Evolutionary conservation across 1,140 invertebrate genomes (phyloP).

Genomic region (Callitettix versicolor): DNA sequence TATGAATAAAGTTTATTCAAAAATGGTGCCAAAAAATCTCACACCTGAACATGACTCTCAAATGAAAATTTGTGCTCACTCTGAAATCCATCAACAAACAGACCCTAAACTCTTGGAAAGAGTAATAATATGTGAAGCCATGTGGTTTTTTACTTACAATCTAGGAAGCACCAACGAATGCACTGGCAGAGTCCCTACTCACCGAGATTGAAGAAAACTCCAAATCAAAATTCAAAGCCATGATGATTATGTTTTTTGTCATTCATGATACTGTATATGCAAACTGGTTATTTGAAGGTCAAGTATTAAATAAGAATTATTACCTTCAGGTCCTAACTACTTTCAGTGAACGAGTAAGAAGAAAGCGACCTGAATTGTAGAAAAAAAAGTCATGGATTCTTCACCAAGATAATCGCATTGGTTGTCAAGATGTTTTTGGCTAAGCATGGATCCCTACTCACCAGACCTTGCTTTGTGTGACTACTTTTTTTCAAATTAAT

Average conservation of each 20-base stretch:
- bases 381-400: slow-evolving; percentile 20
- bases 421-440: slow-evolving; percentile 20
- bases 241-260: not conserved
- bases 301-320: not conserved
- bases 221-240: not conserved
- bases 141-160: not conserved
- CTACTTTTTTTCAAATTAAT: slow-evolving; percentile 23
- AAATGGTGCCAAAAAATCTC: no score
- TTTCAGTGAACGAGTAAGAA: not conserved
- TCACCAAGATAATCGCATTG: no score
- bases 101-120: no score
- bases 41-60: no score
- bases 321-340: not conserved
- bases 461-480: slow-evolving; percentile 25
- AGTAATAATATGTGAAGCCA: not conserved
- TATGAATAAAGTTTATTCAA: no score
- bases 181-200: not conserved
- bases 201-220: not conserved
- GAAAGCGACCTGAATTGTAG: slow-evolving; percentile 18
- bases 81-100: no score
- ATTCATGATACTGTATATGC: not conserved
- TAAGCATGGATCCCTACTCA: slow-evolving; percentile 26
- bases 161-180: not conserved
- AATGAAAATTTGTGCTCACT: no score
- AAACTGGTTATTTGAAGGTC: not conserved